Base-by-base conservation (phyloP, 2,797 vertebrate genomes). In the Rhinophrynus dorsalis region DNA sequence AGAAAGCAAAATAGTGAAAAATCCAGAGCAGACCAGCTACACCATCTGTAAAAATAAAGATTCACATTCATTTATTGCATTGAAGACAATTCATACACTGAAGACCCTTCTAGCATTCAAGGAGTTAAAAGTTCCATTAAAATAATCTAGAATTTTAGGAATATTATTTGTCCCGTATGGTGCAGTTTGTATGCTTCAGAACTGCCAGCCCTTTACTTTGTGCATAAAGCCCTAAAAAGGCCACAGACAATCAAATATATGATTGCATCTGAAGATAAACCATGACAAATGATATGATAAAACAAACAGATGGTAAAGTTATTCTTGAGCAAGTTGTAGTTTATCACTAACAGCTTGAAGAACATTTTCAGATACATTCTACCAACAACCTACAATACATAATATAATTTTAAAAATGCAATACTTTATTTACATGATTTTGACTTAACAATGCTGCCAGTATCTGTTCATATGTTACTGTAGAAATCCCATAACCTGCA, bases 291-390 rank as follows among this genome's bases (percentile, higher is more conserved):
- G 58, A 62, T 62, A 38, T 70, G 52, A 44, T 55, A 27, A 47
- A 62, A 62, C 24, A 62, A 70, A 62, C 67, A 70, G 67, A 70
- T 70, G 58, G 67, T 58, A 70, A 62, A 52, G 67, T 38, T 37
- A 45, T 45, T 42, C 27, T 29, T 45, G 58, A 70, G 62, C 50
- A 62, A 68, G 67, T 45, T 55, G 47, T 54, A 70, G 58, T 70
- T 70, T 70, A 70, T 70, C 67, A 70, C 58, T 62, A 70, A 62
- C 58, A 70, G 67, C 58, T 70, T 70, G 67, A 38, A 27, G 50
- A 70, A 10, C n/a, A 26, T 56, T 69, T 45, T 23, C 38, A 33
- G 27, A 70, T 51, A 48, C 20, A 13, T 20, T 40, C 38, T 30
- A 33, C 17, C 26, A 68, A 47, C 37, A 68, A 51, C 40, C 60